A percentile compares a stretch with the other conserved stretches of the same genome.
Conservation (phyloP, 2,888 invertebrate species). For the Diploptera punctata region DNA sequence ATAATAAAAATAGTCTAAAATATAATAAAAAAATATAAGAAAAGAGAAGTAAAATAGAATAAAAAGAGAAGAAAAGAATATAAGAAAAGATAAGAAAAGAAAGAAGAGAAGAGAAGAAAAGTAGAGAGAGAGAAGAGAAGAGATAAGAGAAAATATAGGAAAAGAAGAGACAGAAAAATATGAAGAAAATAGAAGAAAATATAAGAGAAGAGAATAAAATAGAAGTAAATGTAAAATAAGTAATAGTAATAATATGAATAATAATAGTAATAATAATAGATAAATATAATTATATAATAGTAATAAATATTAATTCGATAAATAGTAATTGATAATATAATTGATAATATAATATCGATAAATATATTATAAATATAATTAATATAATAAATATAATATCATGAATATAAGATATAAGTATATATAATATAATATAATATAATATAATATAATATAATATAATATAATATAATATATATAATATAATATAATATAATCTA, state of each 20-base stretch:
- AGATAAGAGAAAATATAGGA: not conserved
- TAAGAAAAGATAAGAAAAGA: not conserved
- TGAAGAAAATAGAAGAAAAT: not conserved
- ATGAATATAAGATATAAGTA: no score
- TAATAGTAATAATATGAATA: not conserved
- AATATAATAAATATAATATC: no score
- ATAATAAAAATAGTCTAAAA: no score
- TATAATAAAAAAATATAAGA: not conserved
- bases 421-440: no score
- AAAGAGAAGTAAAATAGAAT: not conserved
- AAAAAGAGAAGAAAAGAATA: not conserved
- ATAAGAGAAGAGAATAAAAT: not conserved
- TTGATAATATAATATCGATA: no score
- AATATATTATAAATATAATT: no score
- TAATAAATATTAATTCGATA: not conserved
- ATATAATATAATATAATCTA: no score
- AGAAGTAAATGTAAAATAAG: not conserved
- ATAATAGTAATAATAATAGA: not conserved
- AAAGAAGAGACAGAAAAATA: not conserved
- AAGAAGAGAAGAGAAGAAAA: not conserved
- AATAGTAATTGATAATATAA: no score
- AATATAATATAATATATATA: no score
- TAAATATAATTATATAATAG: not conserved
- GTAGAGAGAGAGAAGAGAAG: not conserved
- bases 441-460: no score